Percentiles rank a stretch among this genome's conserved stretches.
Conservation (phyloP, 1,140 invertebrate species). For the Panagrolaimus sp. region DNA sequence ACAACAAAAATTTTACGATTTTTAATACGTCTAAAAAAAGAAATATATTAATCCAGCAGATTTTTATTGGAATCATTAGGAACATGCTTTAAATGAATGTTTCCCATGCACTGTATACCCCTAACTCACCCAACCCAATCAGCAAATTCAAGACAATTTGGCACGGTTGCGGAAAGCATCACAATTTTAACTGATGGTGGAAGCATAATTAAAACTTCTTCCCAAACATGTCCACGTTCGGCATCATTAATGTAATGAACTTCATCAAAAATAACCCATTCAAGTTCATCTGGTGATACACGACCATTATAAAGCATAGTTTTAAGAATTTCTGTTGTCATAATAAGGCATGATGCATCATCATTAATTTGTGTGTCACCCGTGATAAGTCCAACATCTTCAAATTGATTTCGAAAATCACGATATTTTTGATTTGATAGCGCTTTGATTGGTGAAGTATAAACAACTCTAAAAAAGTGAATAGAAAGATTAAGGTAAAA, state of each 20-base stretch:
- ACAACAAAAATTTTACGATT: conserved; percentile 88
- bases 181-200: conserved; percentile 89
- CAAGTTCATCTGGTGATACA: conserved; percentile 85
- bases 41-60: too few species aligned
- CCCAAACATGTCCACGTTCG: conserved; percentile 97
- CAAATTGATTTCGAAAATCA: conserved; percentile 76
- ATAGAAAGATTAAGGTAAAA: too few species aligned
- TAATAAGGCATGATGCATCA: conserved; percentile 86
- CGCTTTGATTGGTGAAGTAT: conserved; percentile 98
- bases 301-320: conserved; percentile 94
- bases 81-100: too few species aligned
- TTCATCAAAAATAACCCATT: conserved; percentile 99
- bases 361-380: conserved; percentile 92
- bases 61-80: conserved; percentile 37
- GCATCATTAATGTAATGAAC: conserved; percentile 97
- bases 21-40: conserved; percentile 67
- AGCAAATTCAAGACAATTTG: conserved; percentile 90
- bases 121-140: conserved; percentile 96
- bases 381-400: conserved; percentile 86
- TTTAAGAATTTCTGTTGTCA: conserved; percentile 97
- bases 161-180: conserved; percentile 93
- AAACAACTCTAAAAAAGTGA: conserved; percentile 75
- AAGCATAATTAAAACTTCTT: conserved; percentile 91
- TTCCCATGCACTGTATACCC: too few species aligned
- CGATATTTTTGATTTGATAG: conserved; percentile 98